Base-by-base conservation (phyloP, 1,140 invertebrate species). In the Macrosteles quadrilineatus region DNA sequence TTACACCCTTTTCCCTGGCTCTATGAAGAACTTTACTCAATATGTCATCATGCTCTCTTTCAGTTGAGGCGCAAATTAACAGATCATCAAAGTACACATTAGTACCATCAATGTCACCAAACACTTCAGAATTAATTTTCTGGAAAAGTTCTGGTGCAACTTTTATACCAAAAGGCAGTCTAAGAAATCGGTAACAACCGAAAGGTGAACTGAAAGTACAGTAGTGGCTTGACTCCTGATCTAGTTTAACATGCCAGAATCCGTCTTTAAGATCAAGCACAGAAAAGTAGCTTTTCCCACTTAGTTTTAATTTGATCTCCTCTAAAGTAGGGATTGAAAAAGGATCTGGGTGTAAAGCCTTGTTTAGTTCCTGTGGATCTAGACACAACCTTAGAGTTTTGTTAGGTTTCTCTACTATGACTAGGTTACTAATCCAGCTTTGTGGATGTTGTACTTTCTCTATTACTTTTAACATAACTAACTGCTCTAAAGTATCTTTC, bases 11-110 rank as follows among this genome's bases (percentile, higher is more conserved):
- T 69, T 77, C 31, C 55, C 75, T 71, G 12, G 84, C 62, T 68
- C 73, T 72, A 12, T 76, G 36, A 55, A 83, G 81, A 2, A 84
- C 76, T 69, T 77, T 69, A 57, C 55, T 65, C 30, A 81, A 64
- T 32, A 75, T 75, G 27, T 69, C 1, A 12, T 72, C 62, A 68
- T 80, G 78, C 76, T 79, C 67, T 67, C 78, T 71, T 31, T 83
- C 66, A 19, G 76, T 75, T 14, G 62, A 70, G 1, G 72, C 72
- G 47, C 73, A 82, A 2, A 83, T 69, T 14, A 83, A 70, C 1
- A 81, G 75, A 68, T 83, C 80, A 63, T 84, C 82, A 17, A 82
- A 50, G 53, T 83, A 83, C 1, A 80, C 76, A 63, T 73, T 67
- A 25, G 67, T 67, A 11, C 75, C 75, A 67, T 77, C 73, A 27